Percentiles rank a stretch among this genome's conserved stretches.
These are phyloP conservation scores for Sarcophaga peregrina DNA, from an alignment of 1,140 invertebrate genomes.

Conservation along the genomic window DNA sequence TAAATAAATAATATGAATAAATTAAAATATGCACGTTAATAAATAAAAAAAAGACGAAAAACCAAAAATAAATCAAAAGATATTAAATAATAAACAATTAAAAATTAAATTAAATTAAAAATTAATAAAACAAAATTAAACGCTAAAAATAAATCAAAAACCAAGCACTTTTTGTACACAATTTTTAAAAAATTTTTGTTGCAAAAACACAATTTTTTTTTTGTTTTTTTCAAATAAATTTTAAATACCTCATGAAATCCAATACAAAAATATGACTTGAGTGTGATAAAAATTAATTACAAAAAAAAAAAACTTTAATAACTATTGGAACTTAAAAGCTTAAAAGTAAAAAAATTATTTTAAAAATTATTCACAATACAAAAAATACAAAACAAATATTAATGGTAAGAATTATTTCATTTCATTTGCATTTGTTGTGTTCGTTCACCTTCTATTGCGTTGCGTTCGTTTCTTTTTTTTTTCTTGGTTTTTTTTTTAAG, in stretches of 20 bases:
- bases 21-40: slow-evolving; percentile 36
- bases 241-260: no score
- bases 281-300: no score
- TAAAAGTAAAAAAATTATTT: neutral
- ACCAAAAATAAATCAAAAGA: slow-evolving; percentile 8
- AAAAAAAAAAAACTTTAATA: neutral
- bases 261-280: no score
- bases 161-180: no score
- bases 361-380: neutral
- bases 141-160: no score
- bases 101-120: neutral
- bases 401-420: slow-evolving; percentile 12
- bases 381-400: neutral
- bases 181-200: no score
- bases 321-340: neutral
- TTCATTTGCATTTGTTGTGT: neutral
- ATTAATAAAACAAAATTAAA: no score
- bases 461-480: neutral
- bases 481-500: neutral
- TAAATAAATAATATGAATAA: neutral
- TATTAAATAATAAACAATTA: neutral
- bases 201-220: no score
- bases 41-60: slow-evolving; percentile 36
- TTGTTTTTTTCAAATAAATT: no score
- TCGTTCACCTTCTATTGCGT: neutral